A percentile compares a stretch with the other conserved stretches of the same genome.
Evolutionary conservation across 2,888 invertebrate genomes (phyloP).

Genomic region (Deilephila elpenor): DNA sequence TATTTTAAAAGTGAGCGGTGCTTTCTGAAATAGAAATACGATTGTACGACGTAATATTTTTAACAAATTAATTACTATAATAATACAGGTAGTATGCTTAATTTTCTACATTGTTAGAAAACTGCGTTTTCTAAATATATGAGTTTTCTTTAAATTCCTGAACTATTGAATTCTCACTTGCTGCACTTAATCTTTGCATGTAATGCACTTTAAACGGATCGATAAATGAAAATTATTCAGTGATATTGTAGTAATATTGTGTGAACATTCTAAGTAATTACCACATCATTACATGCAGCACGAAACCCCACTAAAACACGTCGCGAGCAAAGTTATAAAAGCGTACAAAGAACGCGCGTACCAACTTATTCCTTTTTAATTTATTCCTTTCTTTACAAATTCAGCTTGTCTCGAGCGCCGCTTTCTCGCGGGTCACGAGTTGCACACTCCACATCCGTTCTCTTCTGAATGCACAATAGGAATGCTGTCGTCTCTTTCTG

Average conservation of each 20-base stretch:
- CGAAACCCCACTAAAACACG: constrained; percentile 32
- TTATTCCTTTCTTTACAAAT: constrained; percentile 70
- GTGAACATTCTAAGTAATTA: not conserved
- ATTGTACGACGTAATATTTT: no score
- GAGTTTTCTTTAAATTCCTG: no score
- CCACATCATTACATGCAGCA: not conserved
- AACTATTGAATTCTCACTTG: no score
- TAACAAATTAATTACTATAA: no score
- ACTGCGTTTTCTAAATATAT: no score
- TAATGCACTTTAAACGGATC: no score
- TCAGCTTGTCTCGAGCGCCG: constrained; percentile 66
- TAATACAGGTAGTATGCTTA: no score
- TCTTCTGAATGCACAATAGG: constrained; percentile 77
- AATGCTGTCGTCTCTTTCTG: constrained; percentile 63
- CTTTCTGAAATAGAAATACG: no score
- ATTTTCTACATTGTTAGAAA: no score
- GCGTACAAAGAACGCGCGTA: constrained; percentile 31
- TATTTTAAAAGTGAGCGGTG: no score
- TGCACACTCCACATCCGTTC: constrained; percentile 77
- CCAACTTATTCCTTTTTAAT: constrained; percentile 65
- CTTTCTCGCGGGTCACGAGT: constrained; percentile 82
- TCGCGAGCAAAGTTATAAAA: constrained; percentile 10
- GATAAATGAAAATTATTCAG: not conserved
- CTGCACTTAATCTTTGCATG: no score
- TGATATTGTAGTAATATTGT: no score